Base-by-base conservation (phyloP, 2,797 vertebrate genomes). In the Podargus strigoides region DNA sequence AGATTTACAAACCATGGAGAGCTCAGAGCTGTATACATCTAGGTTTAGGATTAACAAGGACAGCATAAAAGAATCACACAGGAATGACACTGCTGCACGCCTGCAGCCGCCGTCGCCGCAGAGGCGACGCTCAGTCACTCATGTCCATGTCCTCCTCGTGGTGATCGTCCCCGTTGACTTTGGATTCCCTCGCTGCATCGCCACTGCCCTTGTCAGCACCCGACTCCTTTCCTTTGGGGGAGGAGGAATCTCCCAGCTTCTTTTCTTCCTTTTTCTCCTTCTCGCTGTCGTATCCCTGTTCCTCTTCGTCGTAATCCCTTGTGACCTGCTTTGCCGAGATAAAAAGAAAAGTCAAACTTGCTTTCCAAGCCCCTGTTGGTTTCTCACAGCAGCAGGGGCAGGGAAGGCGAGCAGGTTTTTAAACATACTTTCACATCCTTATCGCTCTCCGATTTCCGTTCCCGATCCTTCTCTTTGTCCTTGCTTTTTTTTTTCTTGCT, bases 81-180 rank as follows among this genome's bases (percentile, higher is more conserved):
- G 98, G 98, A 98, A 98, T 95, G 98, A 97, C 97, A 98, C 95
- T 37, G 91, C 95, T 79, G 97, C 95, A 90, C 46, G 91, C 84
- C 28, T 72, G 92, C 94, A 79, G 95, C 56, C n/a, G 85, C 39
- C 84, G 13, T 64, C 63, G 50, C 81, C 41, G 86, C 59, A 28
- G 72, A 84, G 90, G 94, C 95, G 27, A 87, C 46, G 37, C 46
- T 98, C 97, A 99, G 97, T 99, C 99, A 77, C 99, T 99, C 99
- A 99, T 99, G 95, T 99, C 99, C 99, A 99, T 99, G 97, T 99
- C 99, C 95, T 99, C 99, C 81, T 99, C 99, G 19, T 99, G 99
- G 94, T 99, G 99, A 91, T 99, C 99, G 3, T 99, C 99, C 50
- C 99, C 99, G 0, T 99, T 99, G 22, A 99, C 98, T 95, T 99